These are phyloP conservation scores for Caretta caretta DNA, from an alignment of 2,113 vertebrate species.

Conservation along the genomic window DNA sequence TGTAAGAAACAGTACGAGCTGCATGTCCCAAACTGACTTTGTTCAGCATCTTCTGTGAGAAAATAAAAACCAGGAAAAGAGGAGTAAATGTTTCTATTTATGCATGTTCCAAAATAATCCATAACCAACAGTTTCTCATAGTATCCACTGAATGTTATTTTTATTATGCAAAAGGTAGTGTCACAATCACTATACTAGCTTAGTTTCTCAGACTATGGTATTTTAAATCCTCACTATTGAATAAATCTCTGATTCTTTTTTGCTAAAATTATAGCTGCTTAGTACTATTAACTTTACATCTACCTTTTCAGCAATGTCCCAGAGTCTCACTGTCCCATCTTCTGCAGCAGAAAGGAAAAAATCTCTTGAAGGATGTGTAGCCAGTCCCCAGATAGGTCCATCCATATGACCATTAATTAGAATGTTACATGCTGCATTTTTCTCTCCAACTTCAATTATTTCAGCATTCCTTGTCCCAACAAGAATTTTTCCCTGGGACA, in stretches of 20 bases:
- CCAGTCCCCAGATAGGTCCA: slow-evolving; percentile 94
- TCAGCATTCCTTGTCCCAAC: slow-evolving; percentile 96
- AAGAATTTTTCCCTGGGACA: slow-evolving; percentile 92
- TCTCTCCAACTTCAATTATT: slow-evolving; percentile 98
- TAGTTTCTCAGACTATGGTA: background rate
- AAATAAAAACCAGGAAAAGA: slow-evolving; percentile 38
- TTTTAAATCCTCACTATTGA: background rate
- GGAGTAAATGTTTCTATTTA: slow-evolving; percentile 27
- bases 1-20: slow-evolving; percentile 92
- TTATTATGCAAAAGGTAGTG: background rate
- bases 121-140: background rate
- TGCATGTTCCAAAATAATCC: background rate
- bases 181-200: background rate
- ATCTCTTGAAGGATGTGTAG: slow-evolving; percentile 92
- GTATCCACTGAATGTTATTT: background rate
- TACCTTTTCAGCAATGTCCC: slow-evolving; percentile 97
- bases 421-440: slow-evolving; percentile 96
- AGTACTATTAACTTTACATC: background rate
- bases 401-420: slow-evolving; percentile 96
- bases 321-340: slow-evolving; percentile 95
- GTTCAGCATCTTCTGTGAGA: slow-evolving; percentile 95
- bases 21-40: slow-evolving; percentile 96
- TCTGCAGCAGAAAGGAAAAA: slow-evolving; percentile 96
- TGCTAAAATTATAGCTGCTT: background rate
- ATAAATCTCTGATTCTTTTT: background rate